Evolutionary conservation across 2,888 invertebrate genomes (phyloP), one percentile per base, ranked within the genome.

Genomic region (Blera fallax): DNA sequence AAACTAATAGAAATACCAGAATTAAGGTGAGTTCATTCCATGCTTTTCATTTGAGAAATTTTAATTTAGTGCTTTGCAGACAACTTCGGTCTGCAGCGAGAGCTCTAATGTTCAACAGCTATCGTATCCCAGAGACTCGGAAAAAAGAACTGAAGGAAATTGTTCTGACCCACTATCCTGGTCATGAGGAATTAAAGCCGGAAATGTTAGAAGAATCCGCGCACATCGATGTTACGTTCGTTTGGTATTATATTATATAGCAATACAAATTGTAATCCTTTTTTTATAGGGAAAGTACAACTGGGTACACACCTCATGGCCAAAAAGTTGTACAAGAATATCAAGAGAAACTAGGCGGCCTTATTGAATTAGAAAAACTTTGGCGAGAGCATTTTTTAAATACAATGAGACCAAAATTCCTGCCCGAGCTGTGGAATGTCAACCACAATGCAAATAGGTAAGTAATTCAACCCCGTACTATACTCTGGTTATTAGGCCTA

Each of bases 301-400:
- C 91, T 6, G 92, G 93, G 11, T 94, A 93, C 87, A 92, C 93
- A 77, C 92, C 93, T 0, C 94, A 95, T 89, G 95, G 95, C 0
- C 89, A 90, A 87, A 93, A 92, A 76, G 95, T 96, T 29, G 95
- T 95, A 5, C 93, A 94, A 24, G 92, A 94, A 88, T 96, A 93
- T 89, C 91, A 91, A 54, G 89, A 90, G 3, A 90, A 92, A 16
- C 84, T 90, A 65, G 94, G 94, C 1, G 95, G 96, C 0, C 92
- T 97, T 14, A 92, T 95, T 2, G 93, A 93, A 54, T 93, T 97
- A 65, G 97, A 97, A 90, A 94, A 93, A 88, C 88, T 94, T 79
- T 97, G 97, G 97, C 92, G 97, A 8, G 93, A 95, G 88, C 96
- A 97, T 90, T 97, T 97, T 91, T 89, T 97, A 1, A 90, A 92